Evolutionary conservation across 2,888 invertebrate genomes (phyloP).

Genomic region (Pseudococcus longispinus): DNA sequence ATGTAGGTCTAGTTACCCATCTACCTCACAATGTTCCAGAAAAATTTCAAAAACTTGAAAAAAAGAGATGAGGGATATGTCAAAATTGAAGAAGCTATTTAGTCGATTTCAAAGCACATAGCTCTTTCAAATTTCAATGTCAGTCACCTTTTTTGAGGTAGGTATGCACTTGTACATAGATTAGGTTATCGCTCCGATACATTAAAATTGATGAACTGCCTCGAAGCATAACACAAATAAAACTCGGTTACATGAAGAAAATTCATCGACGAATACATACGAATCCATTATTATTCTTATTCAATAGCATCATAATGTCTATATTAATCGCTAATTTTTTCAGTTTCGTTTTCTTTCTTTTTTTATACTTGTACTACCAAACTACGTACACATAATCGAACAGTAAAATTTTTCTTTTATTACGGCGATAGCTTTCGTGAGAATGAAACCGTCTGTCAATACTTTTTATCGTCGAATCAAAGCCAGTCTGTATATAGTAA

Average conservation of each 20-base stretch:
- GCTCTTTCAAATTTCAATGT: too few species aligned
- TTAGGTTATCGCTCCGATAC: too few species aligned
- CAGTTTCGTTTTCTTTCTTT: background rate
- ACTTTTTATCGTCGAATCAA: conserved; percentile 21
- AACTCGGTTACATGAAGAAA: background rate
- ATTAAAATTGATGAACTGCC: too few species aligned
- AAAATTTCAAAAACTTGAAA: too few species aligned
- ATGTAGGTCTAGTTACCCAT: too few species aligned
- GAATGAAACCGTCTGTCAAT: conserved; percentile 31
- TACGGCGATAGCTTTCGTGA: conserved; percentile 23
- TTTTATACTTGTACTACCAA: background rate
- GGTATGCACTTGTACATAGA: too few species aligned
- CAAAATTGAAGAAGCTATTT: too few species aligned
- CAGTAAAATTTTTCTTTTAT: background rate
- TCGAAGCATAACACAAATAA: too few species aligned
- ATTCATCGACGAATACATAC: background rate
- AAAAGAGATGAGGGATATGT: too few species aligned
- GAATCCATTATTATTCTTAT: background rate
- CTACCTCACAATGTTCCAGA: too few species aligned
- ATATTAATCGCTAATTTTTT: background rate
- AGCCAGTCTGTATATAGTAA: conserved; percentile 17
- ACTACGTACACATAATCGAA: background rate
- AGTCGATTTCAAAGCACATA: too few species aligned
- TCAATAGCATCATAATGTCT: background rate
- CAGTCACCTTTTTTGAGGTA: too few species aligned